phyloP scores from a whole-genome alignment of 2,888 invertebrate genomes.

The Osmoderma eremita region DNA sequence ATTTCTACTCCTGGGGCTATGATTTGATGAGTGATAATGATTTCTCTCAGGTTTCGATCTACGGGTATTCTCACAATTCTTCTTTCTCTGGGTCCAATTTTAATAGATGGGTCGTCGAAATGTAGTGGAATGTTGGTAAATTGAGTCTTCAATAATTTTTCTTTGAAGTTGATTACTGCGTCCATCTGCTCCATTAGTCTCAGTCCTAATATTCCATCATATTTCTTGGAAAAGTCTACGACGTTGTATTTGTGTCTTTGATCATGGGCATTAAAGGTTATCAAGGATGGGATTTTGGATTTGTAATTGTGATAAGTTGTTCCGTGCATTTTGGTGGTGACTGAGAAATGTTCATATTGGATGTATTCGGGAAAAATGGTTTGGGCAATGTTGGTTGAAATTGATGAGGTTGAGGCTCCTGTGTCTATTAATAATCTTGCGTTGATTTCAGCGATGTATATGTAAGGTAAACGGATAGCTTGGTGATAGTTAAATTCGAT shows the following conservation, averaged over 20 bases:
- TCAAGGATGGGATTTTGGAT: background rate
- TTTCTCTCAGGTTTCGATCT: background rate
- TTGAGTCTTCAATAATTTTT: background rate
- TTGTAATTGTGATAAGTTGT: conserved; percentile 3
- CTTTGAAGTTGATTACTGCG: too few species aligned
- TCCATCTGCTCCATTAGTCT: conserved; percentile 9
- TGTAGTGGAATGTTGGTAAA: background rate
- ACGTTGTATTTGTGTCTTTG: conserved; percentile 2
- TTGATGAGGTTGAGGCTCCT: conserved; percentile 14
- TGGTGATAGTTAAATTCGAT: background rate
- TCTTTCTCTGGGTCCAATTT: too few species aligned
- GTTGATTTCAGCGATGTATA: background rate
- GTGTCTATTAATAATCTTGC: conserved; percentile 21
- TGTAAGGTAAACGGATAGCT: background rate
- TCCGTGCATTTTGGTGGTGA: conserved; percentile 4
- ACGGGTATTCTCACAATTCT: background rate
- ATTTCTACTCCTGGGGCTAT: conserved; percentile 33
- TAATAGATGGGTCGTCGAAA: background rate
- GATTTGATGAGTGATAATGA: conserved; percentile 1
- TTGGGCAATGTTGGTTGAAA: background rate
- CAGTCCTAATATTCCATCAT: conserved; percentile 3
- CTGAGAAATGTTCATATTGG: background rate
- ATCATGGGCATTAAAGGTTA: background rate
- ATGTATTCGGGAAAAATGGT: conserved; percentile 14
- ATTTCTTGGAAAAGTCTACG: conserved; percentile 11